Conservation (phyloP, 2,113 vertebrate genomes). For the Dissostichus mawsoni region DNA sequence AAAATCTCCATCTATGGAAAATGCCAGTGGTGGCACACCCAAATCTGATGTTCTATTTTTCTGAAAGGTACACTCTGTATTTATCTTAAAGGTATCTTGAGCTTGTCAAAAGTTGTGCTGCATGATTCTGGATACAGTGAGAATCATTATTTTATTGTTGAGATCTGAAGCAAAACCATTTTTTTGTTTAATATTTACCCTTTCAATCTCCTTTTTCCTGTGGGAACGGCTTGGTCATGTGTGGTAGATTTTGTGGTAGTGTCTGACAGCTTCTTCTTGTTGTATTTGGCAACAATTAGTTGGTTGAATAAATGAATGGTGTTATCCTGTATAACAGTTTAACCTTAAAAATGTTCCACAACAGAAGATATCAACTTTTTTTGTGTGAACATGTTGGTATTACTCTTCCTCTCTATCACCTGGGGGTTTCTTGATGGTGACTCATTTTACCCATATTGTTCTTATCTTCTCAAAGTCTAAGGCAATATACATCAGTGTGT, state of each 20-base stretch:
- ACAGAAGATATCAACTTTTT: slow-evolving; percentile 14
- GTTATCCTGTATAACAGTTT: slow-evolving; percentile 16
- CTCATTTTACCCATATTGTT: slow-evolving; percentile 2
- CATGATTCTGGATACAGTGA: neutral
- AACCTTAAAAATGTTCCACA: slow-evolving; percentile 27
- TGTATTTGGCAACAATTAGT: slow-evolving; percentile 6
- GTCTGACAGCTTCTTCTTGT: slow-evolving; percentile 23
- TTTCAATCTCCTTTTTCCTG: neutral
- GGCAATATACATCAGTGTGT: too few species aligned
- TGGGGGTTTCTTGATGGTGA: slow-evolving; percentile 9
- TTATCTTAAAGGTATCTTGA: neutral
- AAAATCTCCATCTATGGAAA: slow-evolving; percentile 37
- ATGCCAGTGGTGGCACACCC: slow-evolving; percentile 67
- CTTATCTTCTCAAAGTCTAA: neutral
- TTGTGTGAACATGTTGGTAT: slow-evolving; percentile 25
- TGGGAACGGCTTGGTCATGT: neutral
- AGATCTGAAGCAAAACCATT: neutral
- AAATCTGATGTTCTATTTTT: slow-evolving; percentile 43
- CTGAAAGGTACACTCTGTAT: slow-evolving; percentile 42
- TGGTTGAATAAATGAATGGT: slow-evolving; percentile 17
- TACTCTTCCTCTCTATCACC: slow-evolving; percentile 9
- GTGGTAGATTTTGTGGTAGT: slow-evolving; percentile 1
- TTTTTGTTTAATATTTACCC: neutral
- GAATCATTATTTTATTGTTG: neutral
- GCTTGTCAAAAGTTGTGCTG: neutral